Evolutionary conservation across 2,113 vertebrate species (phyloP).

Genomic region (Propithecus coquereli): DNA sequence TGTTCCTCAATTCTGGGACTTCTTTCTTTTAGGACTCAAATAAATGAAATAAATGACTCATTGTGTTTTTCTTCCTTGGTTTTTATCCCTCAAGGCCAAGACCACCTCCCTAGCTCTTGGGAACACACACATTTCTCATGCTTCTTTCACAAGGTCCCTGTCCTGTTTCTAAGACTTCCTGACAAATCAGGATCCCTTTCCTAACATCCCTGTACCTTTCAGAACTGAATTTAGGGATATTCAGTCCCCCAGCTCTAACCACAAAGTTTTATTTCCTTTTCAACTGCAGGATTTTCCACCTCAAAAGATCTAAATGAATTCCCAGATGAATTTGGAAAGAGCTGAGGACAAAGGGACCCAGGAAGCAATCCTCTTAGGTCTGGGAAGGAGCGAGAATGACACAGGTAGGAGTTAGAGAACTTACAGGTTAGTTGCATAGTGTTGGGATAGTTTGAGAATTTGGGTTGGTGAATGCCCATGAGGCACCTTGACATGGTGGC

Average conservation of each 20-base stretch:
- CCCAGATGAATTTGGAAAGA: constrained; percentile 16
- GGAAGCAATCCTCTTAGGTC: background rate
- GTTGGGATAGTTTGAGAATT: background rate
- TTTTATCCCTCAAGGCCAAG: constrained; percentile 11
- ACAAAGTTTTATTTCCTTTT: constrained; percentile 26
- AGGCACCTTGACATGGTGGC: background rate
- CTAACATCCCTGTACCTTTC: background rate
- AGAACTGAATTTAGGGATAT: constrained; percentile 7
- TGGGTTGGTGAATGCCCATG: background rate
- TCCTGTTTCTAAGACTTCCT: background rate
- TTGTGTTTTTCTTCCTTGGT: background rate
- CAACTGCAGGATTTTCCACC: background rate
- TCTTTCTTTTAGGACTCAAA: background rate
- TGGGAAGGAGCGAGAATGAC: background rate
- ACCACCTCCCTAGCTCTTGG: background rate
- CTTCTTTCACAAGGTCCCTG: background rate
- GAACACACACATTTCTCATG: background rate
- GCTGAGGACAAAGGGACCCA: background rate
- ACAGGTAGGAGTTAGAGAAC: background rate
- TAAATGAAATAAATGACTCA: constrained; percentile 22
- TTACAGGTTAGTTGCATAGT: background rate
- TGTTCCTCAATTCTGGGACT: background rate
- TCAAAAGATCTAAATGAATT: constrained; percentile 18
- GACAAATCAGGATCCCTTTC: background rate
- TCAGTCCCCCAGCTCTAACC: background rate